Evolutionary conservation across 2,113 vertebrate genomes (phyloP).

Genomic region (Poicephalus meyeri): DNA sequence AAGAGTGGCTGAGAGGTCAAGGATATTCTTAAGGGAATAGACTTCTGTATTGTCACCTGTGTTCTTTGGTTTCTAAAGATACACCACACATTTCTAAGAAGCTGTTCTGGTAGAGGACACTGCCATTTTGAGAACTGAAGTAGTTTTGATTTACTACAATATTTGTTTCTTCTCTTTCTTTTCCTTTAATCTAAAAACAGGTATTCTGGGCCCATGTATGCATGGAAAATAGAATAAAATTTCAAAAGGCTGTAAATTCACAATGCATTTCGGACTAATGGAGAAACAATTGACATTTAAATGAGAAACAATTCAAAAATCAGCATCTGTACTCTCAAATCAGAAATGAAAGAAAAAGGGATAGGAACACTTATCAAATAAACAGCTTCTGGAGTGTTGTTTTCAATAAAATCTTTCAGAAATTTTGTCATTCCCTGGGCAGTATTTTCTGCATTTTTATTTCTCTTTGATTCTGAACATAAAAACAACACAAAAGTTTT

Average conservation of each 20-base stretch:
- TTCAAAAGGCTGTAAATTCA: conserved; percentile 10
- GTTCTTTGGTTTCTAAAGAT: background rate
- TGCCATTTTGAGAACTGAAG: background rate
- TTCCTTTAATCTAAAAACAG: background rate
- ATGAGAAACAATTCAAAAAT: background rate
- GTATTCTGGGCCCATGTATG: background rate
- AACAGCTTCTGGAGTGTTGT: background rate
- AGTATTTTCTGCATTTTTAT: background rate
- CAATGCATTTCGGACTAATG: background rate
- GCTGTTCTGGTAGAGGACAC: background rate
- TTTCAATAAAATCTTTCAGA: background rate
- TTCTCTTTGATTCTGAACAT: background rate
- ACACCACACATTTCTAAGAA: background rate
- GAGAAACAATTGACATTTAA: conserved; percentile 27
- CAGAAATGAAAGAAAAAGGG: conserved; percentile 5
- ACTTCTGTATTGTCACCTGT: background rate
- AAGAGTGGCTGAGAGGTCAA: background rate
- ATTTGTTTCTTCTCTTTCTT: background rate
- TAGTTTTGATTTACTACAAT: background rate
- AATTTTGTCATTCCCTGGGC: conserved; percentile 5
- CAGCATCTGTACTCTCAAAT: background rate
- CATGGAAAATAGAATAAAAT: background rate
- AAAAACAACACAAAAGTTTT: background rate
- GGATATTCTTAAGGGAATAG: background rate
- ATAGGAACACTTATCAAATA: background rate